Base-by-base conservation (phyloP, 2,797 vertebrate species). In the Pterois miles region DNA sequence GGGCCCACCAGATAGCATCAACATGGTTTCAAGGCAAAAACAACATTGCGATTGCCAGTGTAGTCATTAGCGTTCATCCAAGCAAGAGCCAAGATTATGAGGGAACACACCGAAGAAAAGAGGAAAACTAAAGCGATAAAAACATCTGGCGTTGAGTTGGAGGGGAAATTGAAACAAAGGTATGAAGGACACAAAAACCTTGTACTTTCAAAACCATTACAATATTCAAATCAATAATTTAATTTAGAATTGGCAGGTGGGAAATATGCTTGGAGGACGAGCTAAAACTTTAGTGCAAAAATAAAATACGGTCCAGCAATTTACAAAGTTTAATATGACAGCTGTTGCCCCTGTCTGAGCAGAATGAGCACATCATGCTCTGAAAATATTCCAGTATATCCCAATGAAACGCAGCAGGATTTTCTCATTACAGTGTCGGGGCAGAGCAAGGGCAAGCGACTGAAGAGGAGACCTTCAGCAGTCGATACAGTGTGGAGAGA, bases 401-500 rank as follows among this genome's bases (percentile, higher is more conserved):
- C 65, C 56, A 71, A 79, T 86, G 54, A 90, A 90, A 85, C 16
- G 63, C 65, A 31, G 81, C 60, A 86, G 73, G 66, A 86, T 83
- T 88, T 88, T 86, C 72, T 88, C 64, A 79, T 86, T 85, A 85
- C 63, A 68, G 23, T 56, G 69, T 78, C 68, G 71, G 40, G 69
- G 65, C 68, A 73, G 77, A 84, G 83, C 82, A 84, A 88, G 83
- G 71, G 50, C 76, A 87, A 82, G 73, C 67, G 83, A 78, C 64
- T 81, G 75, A 83, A 74, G 74, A 83, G 53, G 56, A 88, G 82
- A 73, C 74, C 73, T 76, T 81, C 48, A 82, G 27, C 48, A 66
- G 82, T 81, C 66, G 71, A 78, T 80, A 76, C 68, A 74, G 16
- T 50, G 67, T 63, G 23, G 18, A 57, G 78, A 83, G 60, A 63